phyloP scores from a whole-genome alignment of 2,113 vertebrate species.

The Chlamydotis undulata region DNA sequence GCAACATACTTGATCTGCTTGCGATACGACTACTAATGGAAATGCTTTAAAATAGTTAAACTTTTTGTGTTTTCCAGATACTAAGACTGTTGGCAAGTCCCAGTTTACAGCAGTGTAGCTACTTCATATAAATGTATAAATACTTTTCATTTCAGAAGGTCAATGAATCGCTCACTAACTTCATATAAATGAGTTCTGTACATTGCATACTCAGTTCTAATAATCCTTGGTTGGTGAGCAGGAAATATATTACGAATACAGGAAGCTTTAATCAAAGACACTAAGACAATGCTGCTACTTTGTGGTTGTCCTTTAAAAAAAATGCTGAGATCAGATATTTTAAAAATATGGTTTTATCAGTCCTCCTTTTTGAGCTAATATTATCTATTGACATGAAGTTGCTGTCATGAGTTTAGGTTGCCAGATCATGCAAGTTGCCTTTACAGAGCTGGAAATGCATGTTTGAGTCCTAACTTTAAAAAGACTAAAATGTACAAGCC shows the following conservation, averaged over 20 bases:
- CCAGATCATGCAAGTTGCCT: background rate
- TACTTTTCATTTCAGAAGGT: background rate
- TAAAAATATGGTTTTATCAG: background rate
- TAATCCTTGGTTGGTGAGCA: background rate
- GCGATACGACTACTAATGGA: background rate
- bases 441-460: background rate
- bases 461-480: background rate
- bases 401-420: background rate
- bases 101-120: background rate
- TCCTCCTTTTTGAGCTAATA: background rate
- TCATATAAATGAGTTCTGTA: background rate
- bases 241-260: background rate
- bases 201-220: background rate
- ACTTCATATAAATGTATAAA: background rate
- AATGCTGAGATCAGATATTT: background rate
- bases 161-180: background rate
- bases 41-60: background rate
- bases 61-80: background rate
- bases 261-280: background rate
- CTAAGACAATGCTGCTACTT: background rate
- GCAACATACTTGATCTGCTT: background rate
- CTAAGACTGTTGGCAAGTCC: background rate
- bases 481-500: too few relatives aligned
- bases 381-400: background rate
- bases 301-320: background rate